These are phyloP conservation scores for Pipra filicauda DNA, from an alignment of 2,113 vertebrate genomes.

Conservation along the genomic window DNA sequence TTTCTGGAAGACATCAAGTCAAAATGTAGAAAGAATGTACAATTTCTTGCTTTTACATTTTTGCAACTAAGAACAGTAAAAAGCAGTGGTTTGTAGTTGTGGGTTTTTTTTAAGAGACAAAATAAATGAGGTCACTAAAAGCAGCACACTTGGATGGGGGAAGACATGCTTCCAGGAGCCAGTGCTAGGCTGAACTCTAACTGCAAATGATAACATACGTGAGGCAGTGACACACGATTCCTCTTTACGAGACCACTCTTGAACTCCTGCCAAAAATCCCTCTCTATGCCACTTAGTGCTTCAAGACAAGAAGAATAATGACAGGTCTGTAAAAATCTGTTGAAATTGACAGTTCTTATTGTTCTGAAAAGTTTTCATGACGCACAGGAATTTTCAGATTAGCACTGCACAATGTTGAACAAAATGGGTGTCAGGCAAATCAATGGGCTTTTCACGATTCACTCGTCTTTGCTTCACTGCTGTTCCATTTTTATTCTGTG, in stretches of 20 bases:
- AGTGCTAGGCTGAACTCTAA: not conserved
- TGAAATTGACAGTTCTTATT: conserved; percentile 62
- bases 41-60: not conserved
- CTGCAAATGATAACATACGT: not conserved
- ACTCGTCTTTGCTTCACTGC: not conserved
- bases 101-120: not conserved
- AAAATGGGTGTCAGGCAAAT: conserved; percentile 54
- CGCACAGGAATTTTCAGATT: conserved; percentile 39
- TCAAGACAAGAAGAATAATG: conserved; percentile 65
- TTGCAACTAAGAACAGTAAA: not conserved
- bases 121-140: not conserved
- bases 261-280: conserved; percentile 45
- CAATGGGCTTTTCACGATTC: conserved; percentile 23
- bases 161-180: not conserved
- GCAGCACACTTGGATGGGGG: not conserved
- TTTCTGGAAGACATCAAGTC: not conserved
- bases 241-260: not conserved
- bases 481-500: conserved; percentile 11
- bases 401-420: conserved; percentile 20
- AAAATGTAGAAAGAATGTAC: not conserved
- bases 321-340: conserved; percentile 57
- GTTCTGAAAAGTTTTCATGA: conserved; percentile 58
- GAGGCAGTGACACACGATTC: not conserved
- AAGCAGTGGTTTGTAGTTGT: not conserved
- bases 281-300: conserved; percentile 16